Evolutionary conservation across 2,888 invertebrate species (phyloP).

Genomic region (Mimachlamys varia): DNA sequence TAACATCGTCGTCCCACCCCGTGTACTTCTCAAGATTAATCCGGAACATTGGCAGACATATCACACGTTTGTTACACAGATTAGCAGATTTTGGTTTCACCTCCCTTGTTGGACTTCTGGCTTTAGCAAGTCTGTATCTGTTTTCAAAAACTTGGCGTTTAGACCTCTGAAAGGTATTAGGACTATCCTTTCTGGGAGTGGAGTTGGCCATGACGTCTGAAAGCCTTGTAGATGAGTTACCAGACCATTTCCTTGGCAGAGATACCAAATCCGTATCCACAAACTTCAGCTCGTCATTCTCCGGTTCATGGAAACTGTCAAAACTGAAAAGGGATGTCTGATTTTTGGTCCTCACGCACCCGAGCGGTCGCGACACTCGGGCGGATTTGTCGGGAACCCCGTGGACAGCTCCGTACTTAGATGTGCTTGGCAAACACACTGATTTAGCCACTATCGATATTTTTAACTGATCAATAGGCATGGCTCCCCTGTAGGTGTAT

Average conservation of each 20-base stretch:
- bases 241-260: neutral
- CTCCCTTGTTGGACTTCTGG: conserved; percentile 39
- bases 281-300: neutral
- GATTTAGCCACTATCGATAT: conserved; percentile 54
- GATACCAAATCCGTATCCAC: neutral
- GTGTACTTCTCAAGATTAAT: conserved; percentile 51
- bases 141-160: conserved; percentile 50
- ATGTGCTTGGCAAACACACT: conserved; percentile 40
- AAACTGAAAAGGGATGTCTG: neutral
- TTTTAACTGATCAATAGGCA: conserved; percentile 54
- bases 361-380: conserved; percentile 2
- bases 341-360: neutral
- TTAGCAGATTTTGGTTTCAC: conserved; percentile 45
- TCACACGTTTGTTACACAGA: conserved; percentile 50
- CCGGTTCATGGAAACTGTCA: neutral
- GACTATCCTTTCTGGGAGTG: conserved; percentile 28
- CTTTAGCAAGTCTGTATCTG: conserved; percentile 50
- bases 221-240: neutral
- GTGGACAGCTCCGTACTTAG: conserved; percentile 19
- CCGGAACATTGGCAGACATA: conserved; percentile 52
- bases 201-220: neutral
- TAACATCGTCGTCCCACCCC: conserved; percentile 45
- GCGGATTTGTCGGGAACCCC: neutral
- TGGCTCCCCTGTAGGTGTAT: conserved; percentile 37
- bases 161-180: conserved; percentile 27